A percentile compares a stretch with the other conserved stretches of the same genome.
These are phyloP conservation scores for Volucella inanis DNA, from an alignment of 2,888 invertebrate genomes.

Conservation along the genomic window DNA sequence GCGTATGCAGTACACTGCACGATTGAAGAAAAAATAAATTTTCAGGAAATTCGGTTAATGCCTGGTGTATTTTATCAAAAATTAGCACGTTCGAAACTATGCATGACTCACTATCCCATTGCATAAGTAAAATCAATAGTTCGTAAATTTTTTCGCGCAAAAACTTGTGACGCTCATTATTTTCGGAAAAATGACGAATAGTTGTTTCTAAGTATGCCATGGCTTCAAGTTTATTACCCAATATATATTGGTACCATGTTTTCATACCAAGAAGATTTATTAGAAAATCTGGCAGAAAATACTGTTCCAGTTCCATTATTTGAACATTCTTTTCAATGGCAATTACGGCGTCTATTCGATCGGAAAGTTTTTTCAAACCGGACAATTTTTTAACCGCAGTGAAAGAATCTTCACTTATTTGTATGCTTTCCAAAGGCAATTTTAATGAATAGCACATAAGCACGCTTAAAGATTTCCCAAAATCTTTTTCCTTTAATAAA, in stretches of 20 bases:
- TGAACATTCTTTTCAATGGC: conserved; percentile 76
- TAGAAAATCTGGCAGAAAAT: conserved; percentile 79
- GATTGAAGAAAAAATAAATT: conserved; percentile 85
- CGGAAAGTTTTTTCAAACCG: conserved; percentile 75
- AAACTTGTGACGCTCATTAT: conserved; percentile 76
- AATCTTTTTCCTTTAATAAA: conserved; percentile 75
- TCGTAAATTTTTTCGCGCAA: conserved; percentile 84
- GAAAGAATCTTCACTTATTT: conserved; percentile 43
- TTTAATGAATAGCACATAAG: conserved; percentile 76
- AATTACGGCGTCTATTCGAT: conserved; percentile 75
- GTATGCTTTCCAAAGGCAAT: conserved; percentile 53
- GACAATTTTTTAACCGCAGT: conserved; percentile 76
- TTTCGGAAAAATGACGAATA: conserved; percentile 75
- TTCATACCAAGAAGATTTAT: conserved; percentile 78
- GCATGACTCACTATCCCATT: conserved; percentile 77
- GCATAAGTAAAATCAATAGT: conserved; percentile 79
- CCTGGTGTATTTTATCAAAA: conserved; percentile 81
- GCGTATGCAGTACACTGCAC: conserved; percentile 81
- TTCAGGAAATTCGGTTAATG: conserved; percentile 84
- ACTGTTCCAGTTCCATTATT: conserved; percentile 79
- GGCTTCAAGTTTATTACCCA: conserved; percentile 76
- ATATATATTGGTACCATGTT: conserved; percentile 76
- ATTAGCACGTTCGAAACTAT: conserved; percentile 82
- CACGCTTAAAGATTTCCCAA: conserved; percentile 76
- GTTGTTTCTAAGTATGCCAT: conserved; percentile 77